phyloP scores from a whole-genome alignment of 2,888 invertebrate genomes.

The Opisthograptis luteolata region DNA sequence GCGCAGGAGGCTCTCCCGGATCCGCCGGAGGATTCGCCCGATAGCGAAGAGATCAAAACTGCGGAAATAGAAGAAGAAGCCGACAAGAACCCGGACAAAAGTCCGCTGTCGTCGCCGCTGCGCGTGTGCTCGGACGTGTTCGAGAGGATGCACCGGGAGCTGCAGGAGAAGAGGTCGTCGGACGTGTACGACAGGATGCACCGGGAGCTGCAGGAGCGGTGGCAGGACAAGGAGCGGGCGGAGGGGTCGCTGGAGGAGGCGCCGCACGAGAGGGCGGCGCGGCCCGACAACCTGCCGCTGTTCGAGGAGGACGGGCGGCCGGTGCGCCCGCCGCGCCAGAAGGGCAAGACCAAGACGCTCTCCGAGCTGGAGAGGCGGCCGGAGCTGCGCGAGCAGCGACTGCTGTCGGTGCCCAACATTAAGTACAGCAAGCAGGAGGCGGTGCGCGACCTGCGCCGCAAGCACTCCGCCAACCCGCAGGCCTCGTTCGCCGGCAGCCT shows the following conservation, averaged over 20 bases:
- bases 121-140: slow-evolving; percentile 70
- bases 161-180: slow-evolving; percentile 60
- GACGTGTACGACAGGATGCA: slow-evolving; percentile 76
- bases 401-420: slow-evolving; percentile 15
- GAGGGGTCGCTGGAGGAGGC: slow-evolving; percentile 40
- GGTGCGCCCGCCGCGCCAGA: slow-evolving; percentile 69
- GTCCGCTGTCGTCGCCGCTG: slow-evolving; percentile 31
- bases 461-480: slow-evolving; percentile 71
- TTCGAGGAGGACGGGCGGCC: slow-evolving; percentile 65
- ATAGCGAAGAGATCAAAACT: slow-evolving; percentile 44
- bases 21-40: slow-evolving; percentile 26
- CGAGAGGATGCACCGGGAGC: slow-evolving; percentile 72
- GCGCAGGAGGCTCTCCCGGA: slow-evolving; percentile 50
- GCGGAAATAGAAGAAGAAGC: slow-evolving; percentile 3
- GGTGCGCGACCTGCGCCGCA: slow-evolving; percentile 84
- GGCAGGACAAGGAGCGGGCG: slow-evolving; percentile 66
- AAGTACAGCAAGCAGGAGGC: slow-evolving; percentile 41
- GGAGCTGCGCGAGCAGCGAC: slow-evolving; percentile 14
- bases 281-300: slow-evolving; percentile 87
- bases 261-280: slow-evolving; percentile 45
- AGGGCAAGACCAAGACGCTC: slow-evolving; percentile 37
- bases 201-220: slow-evolving; percentile 73
- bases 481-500: slow-evolving; percentile 89
- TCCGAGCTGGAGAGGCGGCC: slow-evolving; percentile 38
- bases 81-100: neutral